These are phyloP conservation scores for Thumatha senex DNA, from an alignment of 2,888 invertebrate species.

Conservation along the genomic window DNA sequence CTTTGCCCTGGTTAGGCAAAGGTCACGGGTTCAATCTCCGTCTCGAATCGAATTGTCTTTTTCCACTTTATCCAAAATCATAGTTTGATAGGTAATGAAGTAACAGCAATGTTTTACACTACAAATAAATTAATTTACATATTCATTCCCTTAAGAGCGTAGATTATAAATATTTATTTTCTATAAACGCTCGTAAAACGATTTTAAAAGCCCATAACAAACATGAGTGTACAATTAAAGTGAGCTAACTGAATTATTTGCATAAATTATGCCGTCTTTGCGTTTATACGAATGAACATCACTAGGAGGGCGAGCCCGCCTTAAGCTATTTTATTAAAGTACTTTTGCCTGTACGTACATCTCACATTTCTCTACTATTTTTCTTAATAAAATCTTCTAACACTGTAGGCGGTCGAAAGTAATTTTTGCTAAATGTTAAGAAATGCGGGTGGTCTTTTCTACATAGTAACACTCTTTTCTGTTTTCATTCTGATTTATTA, in stretches of 20 bases:
- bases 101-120: background rate
- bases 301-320: slow-evolving; percentile 42
- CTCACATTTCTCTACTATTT: slow-evolving; percentile 28
- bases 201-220: slow-evolving; percentile 1
- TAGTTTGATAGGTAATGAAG: too few species aligned
- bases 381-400: slow-evolving; percentile 16
- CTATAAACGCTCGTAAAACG: background rate
- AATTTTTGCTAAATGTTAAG: background rate
- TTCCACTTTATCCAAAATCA: too few species aligned
- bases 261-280: slow-evolving; percentile 40
- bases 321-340: slow-evolving; percentile 44
- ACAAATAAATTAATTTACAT: background rate
- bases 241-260: slow-evolving; percentile 40
- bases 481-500: too few species aligned
- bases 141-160: background rate
- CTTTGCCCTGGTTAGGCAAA: too few species aligned
- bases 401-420: slow-evolving; percentile 44
- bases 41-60: too few species aligned
- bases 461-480: background rate
- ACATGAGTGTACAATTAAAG: slow-evolving; percentile 23
- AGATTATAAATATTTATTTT: background rate
- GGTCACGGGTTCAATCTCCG: too few species aligned
- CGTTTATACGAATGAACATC: slow-evolving; percentile 24
- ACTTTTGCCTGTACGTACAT: slow-evolving; percentile 31
- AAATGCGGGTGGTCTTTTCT: too few species aligned